These are phyloP conservation scores for Adelosebastes latens DNA, from an alignment of 2,797 vertebrate genomes.

Conservation along the genomic window DNA sequence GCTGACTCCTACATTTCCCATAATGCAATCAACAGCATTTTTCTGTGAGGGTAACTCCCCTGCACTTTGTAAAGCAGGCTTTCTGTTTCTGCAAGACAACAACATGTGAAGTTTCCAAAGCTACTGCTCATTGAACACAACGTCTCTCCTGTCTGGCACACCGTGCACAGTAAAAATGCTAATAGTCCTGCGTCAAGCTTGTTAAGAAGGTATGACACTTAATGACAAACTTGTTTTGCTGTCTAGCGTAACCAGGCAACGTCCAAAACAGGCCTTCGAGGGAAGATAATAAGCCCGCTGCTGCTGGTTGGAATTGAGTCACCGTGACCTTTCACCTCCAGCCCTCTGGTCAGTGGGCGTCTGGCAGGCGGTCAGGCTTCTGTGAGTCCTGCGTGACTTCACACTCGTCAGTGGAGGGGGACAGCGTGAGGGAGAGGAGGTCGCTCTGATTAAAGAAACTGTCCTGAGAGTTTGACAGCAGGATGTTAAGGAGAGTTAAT, in stretches of 20 bases:
- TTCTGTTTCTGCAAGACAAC: background rate
- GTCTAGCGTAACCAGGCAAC: conserved; percentile 40
- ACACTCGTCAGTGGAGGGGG: conserved; percentile 3
- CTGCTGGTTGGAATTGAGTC: conserved; percentile 43
- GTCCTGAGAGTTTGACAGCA: conserved; percentile 18
- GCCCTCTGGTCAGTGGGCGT: conserved; percentile 41
- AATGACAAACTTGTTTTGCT: conserved; percentile 17
- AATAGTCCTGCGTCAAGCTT: background rate
- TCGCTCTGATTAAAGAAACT: conserved; percentile 3
- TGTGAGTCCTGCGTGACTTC: conserved; percentile 28
- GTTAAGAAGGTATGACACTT: background rate
- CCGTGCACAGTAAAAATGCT: background rate
- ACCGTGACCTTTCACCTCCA: conserved; percentile 60
- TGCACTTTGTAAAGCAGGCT: background rate
- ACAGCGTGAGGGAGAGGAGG: background rate
- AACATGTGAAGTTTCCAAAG: background rate
- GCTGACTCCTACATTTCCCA: background rate
- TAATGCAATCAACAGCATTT: background rate
- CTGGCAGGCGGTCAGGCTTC: conserved; percentile 24
- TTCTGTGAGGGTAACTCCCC: background rate
- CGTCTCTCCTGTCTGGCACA: background rate
- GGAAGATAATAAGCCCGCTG: conserved; percentile 5
- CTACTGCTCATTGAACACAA: background rate
- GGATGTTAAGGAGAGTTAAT: conserved; percentile 14
- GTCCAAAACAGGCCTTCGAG: conserved; percentile 12